phyloP scores from a whole-genome alignment of 1,140 invertebrate genomes.

The Anastrepha ludens region DNA sequence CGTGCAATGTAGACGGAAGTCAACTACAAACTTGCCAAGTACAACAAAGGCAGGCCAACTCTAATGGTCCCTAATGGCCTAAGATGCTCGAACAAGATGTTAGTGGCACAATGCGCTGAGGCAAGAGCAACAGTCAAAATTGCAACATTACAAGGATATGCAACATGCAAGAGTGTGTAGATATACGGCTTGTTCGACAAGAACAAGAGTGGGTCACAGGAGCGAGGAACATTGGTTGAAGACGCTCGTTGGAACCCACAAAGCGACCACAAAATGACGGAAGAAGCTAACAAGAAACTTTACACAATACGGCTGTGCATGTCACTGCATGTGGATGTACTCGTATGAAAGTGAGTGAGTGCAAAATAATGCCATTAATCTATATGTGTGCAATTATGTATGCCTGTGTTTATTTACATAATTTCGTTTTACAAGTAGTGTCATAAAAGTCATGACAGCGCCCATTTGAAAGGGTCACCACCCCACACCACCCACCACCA shows the following conservation, averaged over 20 bases:
- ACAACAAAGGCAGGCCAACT: conserved; percentile 23
- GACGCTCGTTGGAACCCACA: conserved; percentile 27
- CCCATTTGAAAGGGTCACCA: conserved; percentile 19
- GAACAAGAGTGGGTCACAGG: not conserved
- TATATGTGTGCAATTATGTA: not conserved
- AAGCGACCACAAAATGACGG: conserved; percentile 36
- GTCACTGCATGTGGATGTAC: not conserved
- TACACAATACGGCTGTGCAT: not conserved
- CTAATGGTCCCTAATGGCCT: conserved; percentile 47
- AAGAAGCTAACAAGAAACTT: conserved; percentile 32
- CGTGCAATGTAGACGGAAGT: conserved; percentile 2
- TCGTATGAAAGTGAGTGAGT: no score
- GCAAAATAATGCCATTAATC: no score
- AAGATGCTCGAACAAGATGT: conserved; percentile 51
- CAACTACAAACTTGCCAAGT: conserved; percentile 33
- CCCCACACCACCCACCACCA: not conserved
- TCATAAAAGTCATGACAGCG: conserved; percentile 40
- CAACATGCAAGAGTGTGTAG: not conserved
- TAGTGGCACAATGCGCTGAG: conserved; percentile 30
- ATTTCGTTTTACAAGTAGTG: conserved; percentile 34
- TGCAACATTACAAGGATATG: not conserved
- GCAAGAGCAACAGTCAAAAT: conserved; percentile 45
- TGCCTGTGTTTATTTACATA: conserved; percentile 26
- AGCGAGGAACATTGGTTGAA: not conserved
- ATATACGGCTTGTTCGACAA: no score